phyloP scores from a whole-genome alignment of 2,888 invertebrate species.

The Drosophila parthenogenetica region DNA sequence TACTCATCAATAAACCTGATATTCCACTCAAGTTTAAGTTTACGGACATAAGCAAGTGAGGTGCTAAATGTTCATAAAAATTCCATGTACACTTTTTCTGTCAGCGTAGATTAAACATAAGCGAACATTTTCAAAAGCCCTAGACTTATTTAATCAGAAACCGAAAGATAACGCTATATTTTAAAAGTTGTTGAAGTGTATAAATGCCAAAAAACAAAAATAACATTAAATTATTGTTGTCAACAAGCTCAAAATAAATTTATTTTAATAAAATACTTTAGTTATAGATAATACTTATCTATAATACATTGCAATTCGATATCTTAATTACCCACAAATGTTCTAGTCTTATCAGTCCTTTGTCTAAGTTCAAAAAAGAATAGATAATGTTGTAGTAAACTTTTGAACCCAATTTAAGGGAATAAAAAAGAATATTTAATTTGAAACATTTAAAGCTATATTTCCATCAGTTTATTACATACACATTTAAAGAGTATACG shows the following conservation, averaged over 20 bases:
- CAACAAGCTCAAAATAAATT: neutral
- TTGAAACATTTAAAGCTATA: slow-evolving; percentile 76
- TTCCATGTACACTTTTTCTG: no score
- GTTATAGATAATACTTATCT: neutral
- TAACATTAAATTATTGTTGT: no score
- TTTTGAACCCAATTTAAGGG: neutral
- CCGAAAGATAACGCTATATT: no score
- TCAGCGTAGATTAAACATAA: no score
- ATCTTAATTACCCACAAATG: neutral
- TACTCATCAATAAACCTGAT: slow-evolving; percentile 81
- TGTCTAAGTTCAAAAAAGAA: neutral
- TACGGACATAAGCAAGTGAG: slow-evolving; percentile 69
- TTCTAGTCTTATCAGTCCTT: neutral
- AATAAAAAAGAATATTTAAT: slow-evolving; percentile 2
- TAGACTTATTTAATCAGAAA: no score
- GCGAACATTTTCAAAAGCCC: no score
- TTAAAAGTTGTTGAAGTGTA: no score
- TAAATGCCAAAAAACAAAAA: no score
- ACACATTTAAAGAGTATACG: slow-evolving; percentile 42
- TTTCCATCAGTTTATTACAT: slow-evolving; percentile 65
- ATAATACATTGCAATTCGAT: neutral
- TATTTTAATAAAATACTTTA: neutral
- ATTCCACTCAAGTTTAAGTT: slow-evolving; percentile 84
- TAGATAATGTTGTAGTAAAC: neutral
- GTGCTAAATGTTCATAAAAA: neutral